phyloP scores from a whole-genome alignment of 2,888 invertebrate species.

The Amphipyra berbera region DNA sequence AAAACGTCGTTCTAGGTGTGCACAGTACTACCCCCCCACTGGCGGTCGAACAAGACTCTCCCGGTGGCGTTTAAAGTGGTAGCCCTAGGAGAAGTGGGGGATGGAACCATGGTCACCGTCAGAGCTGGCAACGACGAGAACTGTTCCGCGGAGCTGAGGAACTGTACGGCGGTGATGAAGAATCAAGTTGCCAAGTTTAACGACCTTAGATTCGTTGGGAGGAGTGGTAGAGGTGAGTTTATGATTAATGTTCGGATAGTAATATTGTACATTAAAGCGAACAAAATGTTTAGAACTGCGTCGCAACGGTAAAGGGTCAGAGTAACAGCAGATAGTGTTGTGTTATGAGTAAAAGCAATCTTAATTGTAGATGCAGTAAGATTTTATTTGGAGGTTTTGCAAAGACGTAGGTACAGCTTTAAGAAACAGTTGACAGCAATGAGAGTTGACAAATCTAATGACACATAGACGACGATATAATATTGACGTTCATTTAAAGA shows the following conservation, averaged over 20 bases:
- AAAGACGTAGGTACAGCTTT: no score
- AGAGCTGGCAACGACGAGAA: conserved; percentile 99
- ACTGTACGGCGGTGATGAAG: conserved; percentile 98
- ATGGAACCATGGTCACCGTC: conserved; percentile 98
- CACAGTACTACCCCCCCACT: conserved; percentile 97
- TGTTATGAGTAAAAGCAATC: no score
- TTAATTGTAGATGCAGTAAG: no score
- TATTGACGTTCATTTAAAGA: no score
- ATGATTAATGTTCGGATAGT: conserved; percentile 1
- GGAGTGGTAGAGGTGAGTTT: conserved; percentile 98
- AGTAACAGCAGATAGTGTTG: no score
- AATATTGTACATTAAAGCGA: no score
- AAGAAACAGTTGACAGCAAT: no score
- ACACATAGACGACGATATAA: no score
- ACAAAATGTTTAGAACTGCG: no score
- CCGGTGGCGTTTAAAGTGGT: conserved; percentile 99
- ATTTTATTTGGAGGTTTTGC: no score
- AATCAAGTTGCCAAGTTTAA: conserved; percentile 99
- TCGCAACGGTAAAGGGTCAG: no score
- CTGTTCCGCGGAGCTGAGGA: conserved; percentile 97
- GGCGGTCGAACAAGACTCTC: conserved; percentile 99
- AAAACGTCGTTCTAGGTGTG: conserved; percentile 87
- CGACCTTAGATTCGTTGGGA: conserved; percentile 98
- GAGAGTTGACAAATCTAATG: no score
- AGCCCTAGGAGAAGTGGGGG: conserved; percentile 97